Evolutionary conservation across 2,888 invertebrate genomes (phyloP).

Genomic region (Electrophaes corylata): DNA sequence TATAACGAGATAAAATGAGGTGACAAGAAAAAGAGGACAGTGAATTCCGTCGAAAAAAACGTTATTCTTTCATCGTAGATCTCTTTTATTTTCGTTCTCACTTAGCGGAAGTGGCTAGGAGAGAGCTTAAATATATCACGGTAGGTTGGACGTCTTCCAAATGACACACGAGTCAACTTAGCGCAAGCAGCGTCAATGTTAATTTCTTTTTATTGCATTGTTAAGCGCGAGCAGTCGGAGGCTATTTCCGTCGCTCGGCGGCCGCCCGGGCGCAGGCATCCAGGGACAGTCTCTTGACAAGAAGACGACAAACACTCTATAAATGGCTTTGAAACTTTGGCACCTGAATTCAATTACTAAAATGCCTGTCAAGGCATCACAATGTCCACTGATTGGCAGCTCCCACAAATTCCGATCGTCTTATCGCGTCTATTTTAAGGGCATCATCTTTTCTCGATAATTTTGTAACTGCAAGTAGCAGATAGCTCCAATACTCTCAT

Average conservation of each 20-base stretch:
- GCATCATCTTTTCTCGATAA: background rate
- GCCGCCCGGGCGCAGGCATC: constrained; percentile 74
- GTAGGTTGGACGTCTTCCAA: constrained; percentile 79
- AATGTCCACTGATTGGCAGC: constrained; percentile 42
- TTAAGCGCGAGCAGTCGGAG: constrained; percentile 74
- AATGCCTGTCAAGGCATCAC: constrained; percentile 40
- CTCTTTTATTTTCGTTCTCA: constrained; percentile 68
- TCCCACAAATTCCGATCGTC: constrained; percentile 36
- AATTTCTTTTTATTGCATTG: constrained; percentile 85
- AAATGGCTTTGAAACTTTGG: constrained; percentile 75
- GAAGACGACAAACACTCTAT: constrained; percentile 80
- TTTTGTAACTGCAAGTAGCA: too few species aligned
- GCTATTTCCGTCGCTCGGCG: constrained; percentile 79
- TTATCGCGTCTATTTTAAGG: constrained; percentile 12
- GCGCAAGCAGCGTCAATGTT: constrained; percentile 77
- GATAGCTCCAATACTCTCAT: too few species aligned
- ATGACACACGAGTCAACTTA: constrained; percentile 82
- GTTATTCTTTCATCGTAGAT: constrained; percentile 61
- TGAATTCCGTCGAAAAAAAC: constrained; percentile 54
- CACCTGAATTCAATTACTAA: constrained; percentile 52
- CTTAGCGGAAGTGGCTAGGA: constrained; percentile 77
- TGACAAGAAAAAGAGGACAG: constrained; percentile 54
- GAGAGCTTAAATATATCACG: constrained; percentile 70
- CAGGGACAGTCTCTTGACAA: constrained; percentile 75
- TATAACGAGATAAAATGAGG: constrained; percentile 42